These are phyloP conservation scores for Dermochelys coriacea DNA, from an alignment of 2,797 vertebrate species.

Conservation along the genomic window DNA sequence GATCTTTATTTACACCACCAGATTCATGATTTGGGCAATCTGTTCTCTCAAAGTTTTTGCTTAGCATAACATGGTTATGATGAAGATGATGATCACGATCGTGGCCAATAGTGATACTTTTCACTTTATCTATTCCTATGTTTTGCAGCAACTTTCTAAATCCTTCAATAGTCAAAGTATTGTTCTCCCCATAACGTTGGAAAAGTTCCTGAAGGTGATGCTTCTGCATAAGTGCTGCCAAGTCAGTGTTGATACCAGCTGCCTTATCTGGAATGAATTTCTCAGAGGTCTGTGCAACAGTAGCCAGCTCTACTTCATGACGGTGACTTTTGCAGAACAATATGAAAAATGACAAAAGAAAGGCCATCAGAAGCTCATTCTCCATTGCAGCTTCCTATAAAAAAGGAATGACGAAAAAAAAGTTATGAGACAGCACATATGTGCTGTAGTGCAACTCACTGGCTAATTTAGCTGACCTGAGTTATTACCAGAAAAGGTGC, in stretches of 20 bases:
- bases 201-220: slow-evolving; percentile 92
- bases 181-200: slow-evolving; percentile 93
- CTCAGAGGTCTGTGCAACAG: slow-evolving; percentile 72
- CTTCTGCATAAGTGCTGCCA: slow-evolving; percentile 83
- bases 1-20: slow-evolving; percentile 58
- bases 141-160: slow-evolving; percentile 88
- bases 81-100: slow-evolving; percentile 67
- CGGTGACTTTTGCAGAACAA: slow-evolving; percentile 66
- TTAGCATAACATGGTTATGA: slow-evolving; percentile 19
- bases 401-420: not conserved
- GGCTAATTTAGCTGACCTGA: rapidly evolving
- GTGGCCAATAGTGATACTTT: slow-evolving; percentile 80
- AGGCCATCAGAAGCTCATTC: slow-evolving; percentile 12
- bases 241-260: slow-evolving; percentile 79
- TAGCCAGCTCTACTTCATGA: slow-evolving; percentile 63
- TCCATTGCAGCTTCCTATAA: slow-evolving; percentile 76
- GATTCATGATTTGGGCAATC: slow-evolving; percentile 66
- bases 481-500: not conserved
- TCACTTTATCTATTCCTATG: slow-evolving; percentile 88
- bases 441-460: rapidly evolving
- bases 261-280: slow-evolving; percentile 74
- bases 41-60: slow-evolving; percentile 73
- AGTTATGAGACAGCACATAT: not conserved
- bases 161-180: slow-evolving; percentile 89
- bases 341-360: slow-evolving; percentile 63